These are phyloP conservation scores for Tiliqua scincoides DNA, from an alignment of 2,113 vertebrate species.

Conservation along the genomic window DNA sequence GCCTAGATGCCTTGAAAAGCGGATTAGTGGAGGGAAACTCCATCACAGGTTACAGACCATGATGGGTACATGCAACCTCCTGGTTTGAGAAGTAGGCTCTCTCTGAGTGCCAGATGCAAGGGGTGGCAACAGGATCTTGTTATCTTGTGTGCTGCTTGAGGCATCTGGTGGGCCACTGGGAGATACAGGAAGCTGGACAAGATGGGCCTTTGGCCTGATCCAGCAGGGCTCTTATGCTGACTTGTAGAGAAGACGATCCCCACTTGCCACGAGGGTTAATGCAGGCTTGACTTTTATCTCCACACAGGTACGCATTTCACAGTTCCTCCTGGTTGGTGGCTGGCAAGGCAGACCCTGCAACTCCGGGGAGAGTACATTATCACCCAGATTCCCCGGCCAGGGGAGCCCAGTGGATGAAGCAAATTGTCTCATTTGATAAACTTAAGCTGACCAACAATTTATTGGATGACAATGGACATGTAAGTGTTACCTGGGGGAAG, in stretches of 20 bases:
- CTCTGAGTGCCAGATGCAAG: too few species aligned
- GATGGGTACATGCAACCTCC: too few species aligned
- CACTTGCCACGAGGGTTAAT: not conserved
- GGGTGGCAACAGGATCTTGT: too few species aligned
- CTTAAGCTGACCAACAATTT: conserved; percentile 98
- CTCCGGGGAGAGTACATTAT: conserved; percentile 95
- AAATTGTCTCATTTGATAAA: conserved; percentile 98
- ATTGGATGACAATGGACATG: conserved; percentile 98
- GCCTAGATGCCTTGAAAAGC: too few species aligned
- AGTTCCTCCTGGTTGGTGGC: conserved; percentile 98
- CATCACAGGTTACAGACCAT: too few species aligned
- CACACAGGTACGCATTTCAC: conserved; percentile 93
- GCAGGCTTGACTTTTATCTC: not conserved
- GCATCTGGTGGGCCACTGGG: too few species aligned
- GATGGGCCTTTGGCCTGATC: too few species aligned
- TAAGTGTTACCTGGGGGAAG: conserved; percentile 70
- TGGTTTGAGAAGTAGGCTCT: too few species aligned
- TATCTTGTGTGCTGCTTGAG: too few species aligned
- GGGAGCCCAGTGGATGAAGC: conserved; percentile 99
- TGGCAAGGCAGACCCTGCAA: conserved; percentile 95
- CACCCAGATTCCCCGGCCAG: conserved; percentile 97
- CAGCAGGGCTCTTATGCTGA: too few species aligned
- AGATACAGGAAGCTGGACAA: too few species aligned
- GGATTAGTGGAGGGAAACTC: too few species aligned
- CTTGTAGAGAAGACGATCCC: not conserved